A percentile compares a stretch with the other conserved stretches of the same genome.
These are phyloP conservation scores for Notothenia coriiceps DNA, from an alignment of 2,113 vertebrate genomes.

Conservation along the genomic window DNA sequence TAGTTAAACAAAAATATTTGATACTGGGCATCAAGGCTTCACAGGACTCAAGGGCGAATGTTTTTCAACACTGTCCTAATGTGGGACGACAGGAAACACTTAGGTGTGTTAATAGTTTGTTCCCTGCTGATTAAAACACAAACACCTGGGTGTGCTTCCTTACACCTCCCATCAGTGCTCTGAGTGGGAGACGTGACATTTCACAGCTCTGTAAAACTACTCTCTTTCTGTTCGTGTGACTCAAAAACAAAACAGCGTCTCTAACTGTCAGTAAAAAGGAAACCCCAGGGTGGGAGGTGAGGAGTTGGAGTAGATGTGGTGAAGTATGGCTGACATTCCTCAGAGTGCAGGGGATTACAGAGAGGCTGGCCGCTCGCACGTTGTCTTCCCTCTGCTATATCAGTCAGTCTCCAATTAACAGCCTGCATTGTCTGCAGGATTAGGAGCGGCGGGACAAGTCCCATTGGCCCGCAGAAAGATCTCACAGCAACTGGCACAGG, in stretches of 20 bases:
- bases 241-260: slow-evolving; percentile 2
- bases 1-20: not conserved
- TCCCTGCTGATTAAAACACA: slow-evolving; percentile 53
- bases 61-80: not conserved
- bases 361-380: slow-evolving; percentile 51
- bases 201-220: slow-evolving; percentile 48
- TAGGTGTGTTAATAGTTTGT: slow-evolving; percentile 14
- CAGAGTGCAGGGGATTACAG: slow-evolving; percentile 62
- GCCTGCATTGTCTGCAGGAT: slow-evolving; percentile 71
- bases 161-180: slow-evolving; percentile 24
- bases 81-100: slow-evolving; percentile 21
- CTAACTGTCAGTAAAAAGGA: slow-evolving; percentile 33
- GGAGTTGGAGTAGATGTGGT: not conserved
- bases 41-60: not conserved
- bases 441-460: slow-evolving; percentile 52
- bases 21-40: not conserved
- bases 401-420: slow-evolving; percentile 77
- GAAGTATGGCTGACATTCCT: slow-evolving; percentile 65
- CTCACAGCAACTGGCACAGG: slow-evolving; percentile 70
- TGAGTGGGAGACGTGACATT: slow-evolving; percentile 45
- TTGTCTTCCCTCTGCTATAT: slow-evolving; percentile 66
- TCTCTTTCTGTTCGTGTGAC: slow-evolving; percentile 22
- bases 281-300: not conserved
- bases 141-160: slow-evolving; percentile 55
- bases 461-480: slow-evolving; percentile 37